These are phyloP conservation scores for Lepidurus packardi DNA, from an alignment of 1,140 invertebrate species.

Conservation along the genomic window DNA sequence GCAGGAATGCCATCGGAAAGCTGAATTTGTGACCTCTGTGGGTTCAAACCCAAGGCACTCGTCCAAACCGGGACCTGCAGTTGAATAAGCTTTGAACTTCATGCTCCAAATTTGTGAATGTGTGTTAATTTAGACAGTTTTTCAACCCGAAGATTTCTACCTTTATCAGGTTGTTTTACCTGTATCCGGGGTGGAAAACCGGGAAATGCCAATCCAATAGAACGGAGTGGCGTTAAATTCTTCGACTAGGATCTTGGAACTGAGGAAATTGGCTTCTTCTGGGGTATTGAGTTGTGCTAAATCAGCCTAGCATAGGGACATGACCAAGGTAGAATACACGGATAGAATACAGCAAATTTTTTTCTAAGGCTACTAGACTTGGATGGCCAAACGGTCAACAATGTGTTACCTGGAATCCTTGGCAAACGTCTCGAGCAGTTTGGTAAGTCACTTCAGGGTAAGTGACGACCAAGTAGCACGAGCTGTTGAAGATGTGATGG, in stretches of 20 bases:
- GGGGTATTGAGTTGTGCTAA: conserved; percentile 55
- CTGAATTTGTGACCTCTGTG: neutral
- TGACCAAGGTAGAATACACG: neutral
- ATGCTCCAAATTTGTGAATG: neutral
- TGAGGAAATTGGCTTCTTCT: conserved; percentile 60
- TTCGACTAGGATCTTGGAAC: conserved; percentile 55
- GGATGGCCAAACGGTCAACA: neutral
- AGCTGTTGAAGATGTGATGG: conserved; percentile 36
- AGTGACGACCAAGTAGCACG: conserved; percentile 64
- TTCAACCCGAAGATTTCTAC: conserved; percentile 36
- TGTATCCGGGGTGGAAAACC: conserved; percentile 52
- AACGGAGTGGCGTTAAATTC: conserved; percentile 60
- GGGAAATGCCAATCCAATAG: conserved; percentile 56
- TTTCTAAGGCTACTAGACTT: neutral
- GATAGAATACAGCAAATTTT: neutral
- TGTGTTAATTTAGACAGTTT: neutral
- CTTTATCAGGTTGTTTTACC: conserved; percentile 39
- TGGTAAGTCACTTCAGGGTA: conserved; percentile 66
- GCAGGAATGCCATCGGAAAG: neutral
- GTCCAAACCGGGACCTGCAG: neutral
- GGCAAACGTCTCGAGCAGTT: conserved; percentile 64
- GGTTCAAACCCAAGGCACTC: neutral
- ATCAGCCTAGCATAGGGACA: conserved; percentile 42
- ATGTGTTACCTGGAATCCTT: conserved; percentile 51
- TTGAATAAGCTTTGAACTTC: neutral